Percentiles rank a stretch among this genome's conserved stretches.
Conservation (phyloP, 1,140 invertebrate species). For the Drosophila azteca region DNA sequence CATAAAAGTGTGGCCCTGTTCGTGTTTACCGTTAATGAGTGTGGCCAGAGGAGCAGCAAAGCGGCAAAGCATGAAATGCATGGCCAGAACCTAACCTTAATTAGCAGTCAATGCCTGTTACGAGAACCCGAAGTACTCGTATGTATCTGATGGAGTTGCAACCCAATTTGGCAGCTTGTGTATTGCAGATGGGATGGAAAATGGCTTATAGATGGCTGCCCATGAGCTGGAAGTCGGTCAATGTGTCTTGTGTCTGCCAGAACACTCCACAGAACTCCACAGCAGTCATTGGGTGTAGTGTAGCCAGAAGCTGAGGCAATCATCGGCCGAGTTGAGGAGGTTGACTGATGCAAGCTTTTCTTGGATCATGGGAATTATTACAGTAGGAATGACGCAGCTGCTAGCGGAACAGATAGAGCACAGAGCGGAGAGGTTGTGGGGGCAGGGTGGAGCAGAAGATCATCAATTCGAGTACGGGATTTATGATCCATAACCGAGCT, state of each 20-base stretch:
- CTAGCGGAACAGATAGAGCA: slow-evolving; percentile 6
- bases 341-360: background rate
- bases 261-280: slow-evolving; percentile 4
- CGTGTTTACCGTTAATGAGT: slow-evolving; percentile 66
- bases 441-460: background rate
- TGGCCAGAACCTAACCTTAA: slow-evolving; percentile 45
- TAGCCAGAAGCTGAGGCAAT: slow-evolving; percentile 9
- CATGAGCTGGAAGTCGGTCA: slow-evolving; percentile 25
- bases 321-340: too few relatives aligned
- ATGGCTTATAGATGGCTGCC: slow-evolving; percentile 1
- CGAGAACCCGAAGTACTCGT: background rate
- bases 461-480: slow-evolving; percentile 12
- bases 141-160: background rate
- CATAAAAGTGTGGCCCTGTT: slow-evolving; percentile 46
- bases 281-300: slow-evolving; percentile 4
- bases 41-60: slow-evolving; percentile 28
- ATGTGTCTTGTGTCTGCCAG: slow-evolving; percentile 31
- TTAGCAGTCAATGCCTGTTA: slow-evolving; percentile 42
- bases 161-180: slow-evolving; percentile 28
- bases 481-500: slow-evolving; percentile 25
- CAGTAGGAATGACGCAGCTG: slow-evolving; percentile 5
- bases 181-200: too few relatives aligned
- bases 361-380: slow-evolving; percentile 7
- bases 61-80: slow-evolving; percentile 41
- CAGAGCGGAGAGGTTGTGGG: too few relatives aligned